phyloP scores from a whole-genome alignment of 1,140 invertebrate species.

The Augochlora pura region DNA sequence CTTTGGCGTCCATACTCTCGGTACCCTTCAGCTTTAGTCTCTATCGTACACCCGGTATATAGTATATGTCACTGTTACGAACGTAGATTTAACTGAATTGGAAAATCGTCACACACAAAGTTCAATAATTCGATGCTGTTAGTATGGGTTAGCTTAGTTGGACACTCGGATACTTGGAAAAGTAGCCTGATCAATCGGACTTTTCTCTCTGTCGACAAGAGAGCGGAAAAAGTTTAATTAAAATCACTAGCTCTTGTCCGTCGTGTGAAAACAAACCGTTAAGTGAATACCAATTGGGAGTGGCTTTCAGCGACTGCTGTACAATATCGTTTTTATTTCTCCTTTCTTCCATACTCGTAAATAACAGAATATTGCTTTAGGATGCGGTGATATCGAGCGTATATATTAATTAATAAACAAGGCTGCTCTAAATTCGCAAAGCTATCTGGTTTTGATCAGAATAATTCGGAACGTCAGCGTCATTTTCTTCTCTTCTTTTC shows the following conservation, averaged over 20 bases:
- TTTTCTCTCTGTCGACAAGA: neutral
- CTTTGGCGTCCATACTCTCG: constrained; percentile 18
- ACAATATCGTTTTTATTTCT: constrained; percentile 2
- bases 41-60: neutral
- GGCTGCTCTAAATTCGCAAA: too few relatives aligned
- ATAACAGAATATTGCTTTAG: neutral
- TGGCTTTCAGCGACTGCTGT: neutral
- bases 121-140: constrained; percentile 43
- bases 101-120: constrained; percentile 28
- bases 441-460: too few relatives aligned
- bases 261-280: constrained; percentile 15
- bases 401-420: neutral
- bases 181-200: constrained; percentile 19
- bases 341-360: neutral
- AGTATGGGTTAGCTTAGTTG: constrained; percentile 23
- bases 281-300: constrained; percentile 17
- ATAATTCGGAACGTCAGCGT: too few relatives aligned
- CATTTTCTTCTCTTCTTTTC: too few relatives aligned
- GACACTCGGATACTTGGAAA: constrained; percentile 17
- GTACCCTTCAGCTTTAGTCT: neutral
- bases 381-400: neutral
- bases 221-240: constrained; percentile 19
- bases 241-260: constrained; percentile 14
- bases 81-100: neutral
- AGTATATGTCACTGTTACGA: neutral